Evolutionary conservation across 2,797 vertebrate genomes (phyloP), one percentile per base, ranked within the genome.

Genomic region (Botia kubotai): DNA sequence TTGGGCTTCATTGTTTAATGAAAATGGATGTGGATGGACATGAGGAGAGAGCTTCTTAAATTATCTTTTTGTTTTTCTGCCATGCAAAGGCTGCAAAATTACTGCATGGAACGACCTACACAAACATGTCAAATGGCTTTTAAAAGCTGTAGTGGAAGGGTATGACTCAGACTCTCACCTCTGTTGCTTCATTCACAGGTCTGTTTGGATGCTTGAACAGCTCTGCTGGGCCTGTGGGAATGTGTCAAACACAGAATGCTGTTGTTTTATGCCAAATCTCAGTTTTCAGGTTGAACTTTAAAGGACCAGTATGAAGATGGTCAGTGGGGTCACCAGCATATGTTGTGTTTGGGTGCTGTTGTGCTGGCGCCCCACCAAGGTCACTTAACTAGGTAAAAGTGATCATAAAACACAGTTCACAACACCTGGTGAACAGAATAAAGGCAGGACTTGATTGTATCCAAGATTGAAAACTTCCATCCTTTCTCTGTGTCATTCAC

Each of bases 281-380:
- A n/a, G n/a, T 52, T 63, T 78, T 0, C 67, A 81, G 73, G 82
- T 63, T 62, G n/a, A 23, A 53, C 2, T 65, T 10, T 10, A 55
- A 46, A 43, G 39, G 8, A 43, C 4, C 39, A 8, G 39, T 6
- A 7, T 39, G 36, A 43, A 43, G 39, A 43, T 43, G 39, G 39
- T 43, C 8, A 43, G 6, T 6, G 39, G 4, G 39, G 39, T 43
- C 39, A 43, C 39, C 39, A 43, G 39, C 39, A 43, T 43, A 43
- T 8, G 39, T 10, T 43, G 4, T 43, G 39, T 43, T 43, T 7
- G 39, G 6, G 6, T 7, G 39, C 39, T 43, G 39, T 43, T 8
- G 39, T 43, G 6, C 39, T 43, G 39, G 39, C 10, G 39, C 10
- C 6, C 39, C 8, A 43, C 8, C 39, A 6, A 8, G 6, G 39